Conservation (phyloP, 2,888 invertebrate genomes). For the Stenoptilia bipunctidactyla region DNA sequence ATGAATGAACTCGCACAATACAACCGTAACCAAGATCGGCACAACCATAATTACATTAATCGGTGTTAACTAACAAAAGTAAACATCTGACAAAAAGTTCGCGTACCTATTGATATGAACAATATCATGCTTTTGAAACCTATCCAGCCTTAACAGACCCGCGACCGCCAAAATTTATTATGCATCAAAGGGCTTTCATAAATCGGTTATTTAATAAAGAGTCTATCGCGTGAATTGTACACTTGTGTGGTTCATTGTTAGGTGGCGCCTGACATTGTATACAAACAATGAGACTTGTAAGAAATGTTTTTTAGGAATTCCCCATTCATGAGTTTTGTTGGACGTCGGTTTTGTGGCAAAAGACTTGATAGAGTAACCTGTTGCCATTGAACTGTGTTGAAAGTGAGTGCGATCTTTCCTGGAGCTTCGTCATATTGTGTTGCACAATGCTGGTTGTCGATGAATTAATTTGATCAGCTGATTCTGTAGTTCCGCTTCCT, state of each 20-base stretch:
- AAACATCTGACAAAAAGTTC: conserved; percentile 58
- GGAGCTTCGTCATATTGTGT: too few species aligned
- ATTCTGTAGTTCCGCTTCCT: too few species aligned
- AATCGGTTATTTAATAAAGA: conserved; percentile 42
- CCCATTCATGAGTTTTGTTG: conserved; percentile 51
- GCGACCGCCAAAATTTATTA: conserved; percentile 10
- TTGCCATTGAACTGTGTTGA: conserved; percentile 29
- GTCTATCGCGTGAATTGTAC: conserved; percentile 64
- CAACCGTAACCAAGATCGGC: conserved; percentile 3
- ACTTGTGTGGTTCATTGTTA: conserved; percentile 65
- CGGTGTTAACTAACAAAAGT: conserved; percentile 41
- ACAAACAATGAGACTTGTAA: conserved; percentile 68
- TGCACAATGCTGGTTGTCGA: too few species aligned
- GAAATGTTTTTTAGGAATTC: conserved; percentile 67
- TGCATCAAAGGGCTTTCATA: not conserved
- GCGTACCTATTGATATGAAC: conserved; percentile 60
- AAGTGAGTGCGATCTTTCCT: conserved; percentile 17
- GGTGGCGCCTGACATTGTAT: conserved; percentile 60
- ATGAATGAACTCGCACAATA: not conserved
- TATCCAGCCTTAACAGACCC: conserved; percentile 41
- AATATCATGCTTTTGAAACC: conserved; percentile 57
- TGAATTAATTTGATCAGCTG: too few species aligned
- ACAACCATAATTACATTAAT: conserved; percentile 3
- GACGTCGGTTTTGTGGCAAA: too few species aligned
- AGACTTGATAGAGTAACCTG: conserved; percentile 55